Conservation (phyloP, 2,888 invertebrate genomes). For the Myathropa florea region DNA sequence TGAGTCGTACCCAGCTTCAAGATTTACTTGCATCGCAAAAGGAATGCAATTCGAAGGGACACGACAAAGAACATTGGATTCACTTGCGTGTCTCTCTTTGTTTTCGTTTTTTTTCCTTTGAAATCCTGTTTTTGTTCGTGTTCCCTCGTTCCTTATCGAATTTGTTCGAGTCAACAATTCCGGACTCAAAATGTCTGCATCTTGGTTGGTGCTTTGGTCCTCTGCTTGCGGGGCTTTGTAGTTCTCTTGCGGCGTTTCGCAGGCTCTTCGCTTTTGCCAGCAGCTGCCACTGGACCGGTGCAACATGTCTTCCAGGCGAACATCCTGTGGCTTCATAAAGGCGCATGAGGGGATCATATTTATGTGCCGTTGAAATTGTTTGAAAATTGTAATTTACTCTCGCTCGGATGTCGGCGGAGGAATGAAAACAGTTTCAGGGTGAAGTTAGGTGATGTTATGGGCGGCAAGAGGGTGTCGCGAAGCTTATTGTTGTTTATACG, state of each 20-base stretch:
- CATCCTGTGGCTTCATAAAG: not conserved
- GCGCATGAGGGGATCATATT: not conserved
- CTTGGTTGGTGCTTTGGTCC: not conserved
- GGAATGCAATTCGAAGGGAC: not conserved
- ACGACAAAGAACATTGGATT: not conserved
- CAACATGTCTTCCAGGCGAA: not conserved
- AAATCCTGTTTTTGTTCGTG: slow-evolving; percentile 1
- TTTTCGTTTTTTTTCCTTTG: not conserved
- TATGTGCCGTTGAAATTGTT: slow-evolving; percentile 34
- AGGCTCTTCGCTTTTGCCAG: not conserved
- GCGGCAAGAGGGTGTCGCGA: no score
- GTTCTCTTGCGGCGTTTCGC: not conserved
- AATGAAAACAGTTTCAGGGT: no score
- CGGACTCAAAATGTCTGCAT: not conserved
- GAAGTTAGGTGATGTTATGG: no score
- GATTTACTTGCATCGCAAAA: not conserved
- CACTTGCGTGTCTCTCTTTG: not conserved
- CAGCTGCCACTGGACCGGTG: slow-evolving; percentile 45
- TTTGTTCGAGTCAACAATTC: not conserved
- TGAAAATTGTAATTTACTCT: slow-evolving; percentile 10
- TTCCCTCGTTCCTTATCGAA: not conserved
- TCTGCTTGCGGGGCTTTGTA: not conserved
- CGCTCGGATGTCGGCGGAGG: not conserved
- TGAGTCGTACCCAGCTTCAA: not conserved
- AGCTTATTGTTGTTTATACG: no score